These are phyloP conservation scores for Darevskia mixta DNA, from an alignment of 2,797 vertebrate genomes.

Conservation along the genomic window DNA sequence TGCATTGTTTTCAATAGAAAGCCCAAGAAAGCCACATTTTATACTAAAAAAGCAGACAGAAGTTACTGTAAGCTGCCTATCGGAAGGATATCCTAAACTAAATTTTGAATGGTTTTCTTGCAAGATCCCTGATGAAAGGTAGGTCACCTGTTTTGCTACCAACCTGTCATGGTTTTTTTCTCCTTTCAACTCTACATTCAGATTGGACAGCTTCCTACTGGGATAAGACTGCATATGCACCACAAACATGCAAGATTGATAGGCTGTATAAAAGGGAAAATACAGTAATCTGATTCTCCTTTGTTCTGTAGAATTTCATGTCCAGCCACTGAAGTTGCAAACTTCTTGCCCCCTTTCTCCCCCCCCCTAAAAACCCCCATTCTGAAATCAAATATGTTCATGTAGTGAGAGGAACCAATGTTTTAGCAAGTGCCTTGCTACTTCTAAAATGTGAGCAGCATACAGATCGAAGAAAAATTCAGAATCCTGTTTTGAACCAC, in stretches of 20 bases:
- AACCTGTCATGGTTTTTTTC: not conserved
- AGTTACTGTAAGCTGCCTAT: constrained; percentile 75
- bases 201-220: constrained; percentile 19
- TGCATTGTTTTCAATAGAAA: constrained; percentile 66
- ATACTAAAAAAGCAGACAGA: constrained; percentile 62
- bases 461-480: constrained; percentile 11
- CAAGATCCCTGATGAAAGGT: constrained; percentile 73
- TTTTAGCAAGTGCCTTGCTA: constrained; percentile 17
- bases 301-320: not conserved
- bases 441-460: not conserved
- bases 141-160: constrained; percentile 9
- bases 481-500: not conserved
- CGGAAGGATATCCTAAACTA: constrained; percentile 81
- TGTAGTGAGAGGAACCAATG: not conserved
- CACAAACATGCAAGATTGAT: not conserved
- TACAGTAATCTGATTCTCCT: not conserved
- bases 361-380: no score
- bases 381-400: not conserved
- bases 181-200: not conserved
- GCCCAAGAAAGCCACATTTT: constrained; percentile 78
- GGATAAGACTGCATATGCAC: not conserved
- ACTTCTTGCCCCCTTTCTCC: not conserved
- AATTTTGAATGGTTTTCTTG: constrained; percentile 80
- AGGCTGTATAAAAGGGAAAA: not conserved
- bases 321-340: fast-evolving